Evolutionary conservation across 2,113 vertebrate species (phyloP).

Genomic region (Nestor notabilis): DNA sequence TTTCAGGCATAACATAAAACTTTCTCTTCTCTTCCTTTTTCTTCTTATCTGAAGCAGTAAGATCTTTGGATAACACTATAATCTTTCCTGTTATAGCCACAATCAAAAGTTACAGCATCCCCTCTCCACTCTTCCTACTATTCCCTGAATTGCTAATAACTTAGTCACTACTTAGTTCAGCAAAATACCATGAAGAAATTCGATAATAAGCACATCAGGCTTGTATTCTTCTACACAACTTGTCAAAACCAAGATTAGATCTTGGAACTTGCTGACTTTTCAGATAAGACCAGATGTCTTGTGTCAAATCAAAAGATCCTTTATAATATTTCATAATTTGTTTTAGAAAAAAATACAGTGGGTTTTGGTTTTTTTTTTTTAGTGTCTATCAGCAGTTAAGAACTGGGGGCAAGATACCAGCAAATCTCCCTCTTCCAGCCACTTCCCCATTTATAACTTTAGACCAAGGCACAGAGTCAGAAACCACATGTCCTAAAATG

Average conservation of each 20-base stretch:
- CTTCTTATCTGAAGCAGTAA: background rate
- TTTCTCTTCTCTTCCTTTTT: background rate
- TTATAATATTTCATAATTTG: background rate
- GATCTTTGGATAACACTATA: background rate
- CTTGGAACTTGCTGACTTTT: background rate
- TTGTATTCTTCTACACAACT: background rate
- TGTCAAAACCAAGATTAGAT: slow-evolving; percentile 5
- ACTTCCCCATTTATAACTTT: background rate
- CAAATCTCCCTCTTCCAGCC: background rate
- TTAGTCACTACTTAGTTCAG: background rate
- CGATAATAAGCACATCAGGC: background rate
- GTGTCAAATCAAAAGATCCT: background rate
- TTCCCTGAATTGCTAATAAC: background rate
- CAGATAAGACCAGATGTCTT: background rate
- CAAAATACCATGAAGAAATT: background rate
- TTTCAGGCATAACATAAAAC: background rate
- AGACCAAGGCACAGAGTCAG: background rate
- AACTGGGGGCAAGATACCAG: background rate
- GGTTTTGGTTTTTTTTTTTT: background rate
- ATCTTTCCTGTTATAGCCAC: background rate
- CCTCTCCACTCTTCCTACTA: background rate
- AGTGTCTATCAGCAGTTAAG: background rate
- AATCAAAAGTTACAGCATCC: background rate
- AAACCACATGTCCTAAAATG: background rate
- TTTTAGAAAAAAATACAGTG: background rate